Percentiles rank a stretch among this genome's conserved stretches.
Conservation (phyloP, 2,797 vertebrate genomes). For the Sarcoramphus papa region DNA sequence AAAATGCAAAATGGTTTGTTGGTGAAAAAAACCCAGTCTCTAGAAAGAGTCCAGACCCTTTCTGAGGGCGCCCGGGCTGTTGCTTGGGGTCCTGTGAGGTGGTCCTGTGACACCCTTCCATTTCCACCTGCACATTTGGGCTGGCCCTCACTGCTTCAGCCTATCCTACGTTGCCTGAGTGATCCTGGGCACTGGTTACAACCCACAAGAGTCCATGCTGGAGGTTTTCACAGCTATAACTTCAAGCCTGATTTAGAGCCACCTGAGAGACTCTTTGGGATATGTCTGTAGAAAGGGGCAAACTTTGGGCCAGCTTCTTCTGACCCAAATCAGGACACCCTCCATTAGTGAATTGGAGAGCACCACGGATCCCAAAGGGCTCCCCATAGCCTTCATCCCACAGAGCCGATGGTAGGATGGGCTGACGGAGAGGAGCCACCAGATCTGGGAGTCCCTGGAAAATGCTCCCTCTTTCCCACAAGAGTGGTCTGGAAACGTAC, state of each 20-base stretch:
- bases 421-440: not conserved
- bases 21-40: not conserved
- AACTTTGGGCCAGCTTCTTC: not conserved
- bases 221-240: not conserved
- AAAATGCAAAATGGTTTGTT: not conserved
- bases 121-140: not conserved
- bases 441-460: not conserved
- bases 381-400: not conserved
- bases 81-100: not conserved
- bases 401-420: not conserved
- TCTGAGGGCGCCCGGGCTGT: not conserved
- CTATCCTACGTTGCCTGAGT: rapidly evolving
- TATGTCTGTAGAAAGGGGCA: not conserved
- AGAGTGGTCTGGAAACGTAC: not conserved
- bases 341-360: not conserved
- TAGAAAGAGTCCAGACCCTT: not conserved
- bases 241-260: not conserved
- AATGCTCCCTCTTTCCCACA: not conserved
- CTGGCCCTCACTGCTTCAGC: not conserved
- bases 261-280: not conserved
- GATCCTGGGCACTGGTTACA: not conserved
- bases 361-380: not conserved
- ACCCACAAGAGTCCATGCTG: rapidly evolving
- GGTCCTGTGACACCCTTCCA: not conserved
- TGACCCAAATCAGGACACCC: not conserved